Base-by-base conservation (phyloP, 2,888 invertebrate species). In the Cinara cedri region DNA sequence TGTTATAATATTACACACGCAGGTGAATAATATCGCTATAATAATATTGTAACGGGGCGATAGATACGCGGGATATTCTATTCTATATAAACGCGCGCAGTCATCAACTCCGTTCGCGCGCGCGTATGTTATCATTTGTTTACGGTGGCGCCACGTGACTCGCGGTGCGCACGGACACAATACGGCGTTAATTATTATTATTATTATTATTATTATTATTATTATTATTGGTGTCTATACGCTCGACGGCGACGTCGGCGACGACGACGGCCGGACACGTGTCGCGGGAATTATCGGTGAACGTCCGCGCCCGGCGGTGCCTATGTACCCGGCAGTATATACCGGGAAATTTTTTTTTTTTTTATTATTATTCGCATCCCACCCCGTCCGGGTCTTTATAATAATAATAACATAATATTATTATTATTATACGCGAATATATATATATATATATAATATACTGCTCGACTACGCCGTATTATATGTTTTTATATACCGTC, bases 101-200 rank as follows among this genome's bases (percentile, higher is more conserved):
- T 66, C 75, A 65, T 75, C 75, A 10, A 21, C 46, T 16, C 1
- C 21, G 34, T 16, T 1, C 21, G 71, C n/a, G 11, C 21, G 44
- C 19, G 75, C 42, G 54, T 46, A 26, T n/a, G 74, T 78, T 78
- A 49, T 60, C 76, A 57, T 78, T 68, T 78, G 76, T 78, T 78
- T 78, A 78, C 76, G 57, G 76, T 70, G 76, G 76, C 76, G 76
- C 76, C 76, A 78, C 76, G 76, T 68, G 76, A 66, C 68, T 46
- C 21, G 76, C 66, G 42, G 11, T 72, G 57, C 66, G 55, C 76
- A 46, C 75, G 9, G 44, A 63, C 57, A 78, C 76, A 78, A 78
- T 78, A 34, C 68, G 76, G 68, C 76, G 76, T 78, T 78, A 78
- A 78, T 78, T 78, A 76, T 76, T 75, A 75, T 75, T 74, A 74